Percentiles rank a stretch among this genome's conserved stretches.
These are phyloP conservation scores for Drosophila mercatorum DNA, from an alignment of 2,888 invertebrate species.

Conservation along the genomic window DNA sequence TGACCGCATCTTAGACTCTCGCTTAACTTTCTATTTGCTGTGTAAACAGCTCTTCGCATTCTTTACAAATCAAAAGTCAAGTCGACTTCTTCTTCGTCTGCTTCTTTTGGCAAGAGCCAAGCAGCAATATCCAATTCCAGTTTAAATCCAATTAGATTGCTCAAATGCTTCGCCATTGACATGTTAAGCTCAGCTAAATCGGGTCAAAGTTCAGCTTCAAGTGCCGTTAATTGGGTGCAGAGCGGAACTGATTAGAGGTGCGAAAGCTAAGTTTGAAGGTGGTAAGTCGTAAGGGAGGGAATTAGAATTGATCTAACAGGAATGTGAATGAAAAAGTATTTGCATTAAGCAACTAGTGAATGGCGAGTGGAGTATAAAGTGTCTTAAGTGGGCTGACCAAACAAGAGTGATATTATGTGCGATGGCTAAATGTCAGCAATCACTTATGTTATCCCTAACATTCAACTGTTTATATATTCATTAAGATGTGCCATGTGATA, in stretches of 20 bases:
- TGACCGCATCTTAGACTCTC: conserved; percentile 1
- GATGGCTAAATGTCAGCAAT: neutral
- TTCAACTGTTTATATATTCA: neutral
- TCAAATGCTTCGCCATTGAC: conserved; percentile 6
- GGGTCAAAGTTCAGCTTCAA: conserved; percentile 19
- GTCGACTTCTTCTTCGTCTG: neutral
- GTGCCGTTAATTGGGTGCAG: conserved; percentile 8
- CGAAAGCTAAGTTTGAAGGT: neutral
- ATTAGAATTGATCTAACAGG: too few relatives aligned
- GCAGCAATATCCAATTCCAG: neutral
- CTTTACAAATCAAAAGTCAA: conserved; percentile 1
- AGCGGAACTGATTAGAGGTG: neutral
- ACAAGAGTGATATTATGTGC: neutral
- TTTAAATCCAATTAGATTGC: conserved; percentile 22
- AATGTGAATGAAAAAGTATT: neutral
- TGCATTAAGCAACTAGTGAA: neutral
- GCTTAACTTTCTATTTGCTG: conserved; percentile 18
- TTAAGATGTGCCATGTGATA: too few relatives aligned
- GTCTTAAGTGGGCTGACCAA: too few relatives aligned
- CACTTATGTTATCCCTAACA: neutral
- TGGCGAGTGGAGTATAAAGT: neutral
- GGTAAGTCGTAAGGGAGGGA: neutral
- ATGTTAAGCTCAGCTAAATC: conserved; percentile 1
- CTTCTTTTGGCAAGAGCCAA: neutral
- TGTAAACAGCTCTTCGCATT: conserved; percentile 15